Percentiles rank a stretch among this genome's conserved stretches.
Evolutionary conservation across 1,140 invertebrate species (phyloP).

Genomic region (Achatina immaculata): DNA sequence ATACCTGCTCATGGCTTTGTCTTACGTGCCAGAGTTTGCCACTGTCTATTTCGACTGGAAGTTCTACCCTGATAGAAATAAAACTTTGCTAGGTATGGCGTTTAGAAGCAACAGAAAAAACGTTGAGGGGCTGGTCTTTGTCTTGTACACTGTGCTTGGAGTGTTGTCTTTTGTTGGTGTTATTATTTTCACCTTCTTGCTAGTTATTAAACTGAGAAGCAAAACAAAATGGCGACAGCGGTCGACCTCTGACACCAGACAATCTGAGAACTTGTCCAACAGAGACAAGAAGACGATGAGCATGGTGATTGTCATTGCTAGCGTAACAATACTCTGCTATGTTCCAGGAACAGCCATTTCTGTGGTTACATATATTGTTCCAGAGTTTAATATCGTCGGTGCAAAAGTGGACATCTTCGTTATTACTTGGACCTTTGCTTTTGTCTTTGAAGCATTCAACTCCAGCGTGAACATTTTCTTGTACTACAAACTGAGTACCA

Average conservation of each 20-base stretch:
- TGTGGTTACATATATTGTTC: too few relatives aligned
- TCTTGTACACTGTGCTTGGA: neutral
- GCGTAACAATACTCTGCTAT: neutral
- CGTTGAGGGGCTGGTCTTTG: neutral
- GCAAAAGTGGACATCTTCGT: too few relatives aligned
- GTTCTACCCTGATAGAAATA: conserved; percentile 7
- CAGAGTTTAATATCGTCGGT: too few relatives aligned
- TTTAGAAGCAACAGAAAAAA: neutral
- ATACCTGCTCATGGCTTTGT: neutral
- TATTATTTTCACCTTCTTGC: neutral
- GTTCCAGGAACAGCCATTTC: neutral
- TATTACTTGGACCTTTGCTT: too few relatives aligned
- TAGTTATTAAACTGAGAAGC: neutral
- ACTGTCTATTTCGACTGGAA: conserved; percentile 15
- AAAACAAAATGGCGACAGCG: neutral
- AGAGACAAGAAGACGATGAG: conserved; percentile 9
- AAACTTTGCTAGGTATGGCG: neutral
- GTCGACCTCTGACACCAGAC: neutral
- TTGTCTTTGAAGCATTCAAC: neutral
- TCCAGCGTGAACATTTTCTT: neutral
- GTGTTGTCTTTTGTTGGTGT: neutral
- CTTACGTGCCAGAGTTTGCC: neutral
- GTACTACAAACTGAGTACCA: too few relatives aligned
- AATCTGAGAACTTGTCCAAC: neutral
- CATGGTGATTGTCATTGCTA: conserved; percentile 18